Conservation (phyloP, 2,888 invertebrate species). For the Venustoraphidia nigricollis region DNA sequence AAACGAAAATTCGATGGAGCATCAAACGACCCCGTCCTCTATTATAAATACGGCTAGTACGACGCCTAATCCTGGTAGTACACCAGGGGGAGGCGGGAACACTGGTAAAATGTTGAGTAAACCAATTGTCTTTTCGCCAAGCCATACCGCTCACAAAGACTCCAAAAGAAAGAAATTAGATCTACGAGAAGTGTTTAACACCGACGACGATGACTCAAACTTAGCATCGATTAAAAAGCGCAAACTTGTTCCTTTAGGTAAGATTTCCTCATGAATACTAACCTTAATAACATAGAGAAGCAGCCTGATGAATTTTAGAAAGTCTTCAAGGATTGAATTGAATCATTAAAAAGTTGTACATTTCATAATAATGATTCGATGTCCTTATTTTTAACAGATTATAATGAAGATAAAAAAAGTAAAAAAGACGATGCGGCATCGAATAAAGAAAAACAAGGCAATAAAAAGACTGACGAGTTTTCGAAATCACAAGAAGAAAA, state of each 20-base stretch:
- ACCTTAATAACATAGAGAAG: too few species aligned
- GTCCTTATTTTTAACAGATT: slow-evolving; percentile 28
- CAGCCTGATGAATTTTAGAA: too few species aligned
- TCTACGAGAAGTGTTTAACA: slow-evolving; percentile 73
- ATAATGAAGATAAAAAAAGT: slow-evolving; percentile 41
- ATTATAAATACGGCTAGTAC: slow-evolving; percentile 12
- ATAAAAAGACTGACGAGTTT: slow-evolving; percentile 37
- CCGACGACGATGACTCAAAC: slow-evolving; percentile 53
- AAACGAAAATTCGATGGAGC: slow-evolving; percentile 17
- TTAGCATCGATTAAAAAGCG: slow-evolving; percentile 45
- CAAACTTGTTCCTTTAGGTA: slow-evolving; percentile 63
- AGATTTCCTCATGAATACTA: too few species aligned
- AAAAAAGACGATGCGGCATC: slow-evolving; percentile 27
- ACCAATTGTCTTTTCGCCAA: slow-evolving; percentile 27
- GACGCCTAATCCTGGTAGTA: slow-evolving; percentile 15
- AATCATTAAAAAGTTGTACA: too few species aligned
- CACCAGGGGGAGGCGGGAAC: too few species aligned
- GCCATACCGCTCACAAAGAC: slow-evolving; percentile 27
- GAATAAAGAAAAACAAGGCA: slow-evolving; percentile 27
- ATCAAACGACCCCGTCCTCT: slow-evolving; percentile 18
- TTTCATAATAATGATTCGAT: too few species aligned
- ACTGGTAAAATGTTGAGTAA: slow-evolving; percentile 26
- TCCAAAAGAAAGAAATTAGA: slow-evolving; percentile 57
- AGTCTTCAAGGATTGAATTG: too few species aligned
- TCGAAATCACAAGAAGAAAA: slow-evolving; percentile 81